Evolutionary conservation across 2,113 vertebrate genomes (phyloP).

Genomic region (Conger conger): DNA sequence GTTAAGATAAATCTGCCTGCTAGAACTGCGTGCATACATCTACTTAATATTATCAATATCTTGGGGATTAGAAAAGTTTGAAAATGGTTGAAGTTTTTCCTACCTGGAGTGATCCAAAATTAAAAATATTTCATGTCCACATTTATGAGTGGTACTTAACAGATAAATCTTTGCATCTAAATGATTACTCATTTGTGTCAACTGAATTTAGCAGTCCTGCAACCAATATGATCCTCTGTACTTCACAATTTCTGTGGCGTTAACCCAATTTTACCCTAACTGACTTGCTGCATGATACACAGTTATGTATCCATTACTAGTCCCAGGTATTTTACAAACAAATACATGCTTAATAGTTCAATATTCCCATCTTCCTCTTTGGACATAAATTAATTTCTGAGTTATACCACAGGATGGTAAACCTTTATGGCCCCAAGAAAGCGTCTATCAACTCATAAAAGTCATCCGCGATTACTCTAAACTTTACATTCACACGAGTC

Average conservation of each 20-base stretch:
- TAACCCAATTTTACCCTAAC: neutral
- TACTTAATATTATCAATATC: too few species aligned
- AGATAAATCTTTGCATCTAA: too few species aligned
- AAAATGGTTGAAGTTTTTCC: neutral
- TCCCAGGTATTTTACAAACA: neutral
- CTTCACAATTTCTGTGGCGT: neutral
- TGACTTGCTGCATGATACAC: neutral
- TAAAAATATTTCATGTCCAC: too few species aligned
- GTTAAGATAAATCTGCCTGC: too few species aligned
- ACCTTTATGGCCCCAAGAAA: neutral
- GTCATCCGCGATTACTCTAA: neutral
- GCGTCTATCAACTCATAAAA: neutral
- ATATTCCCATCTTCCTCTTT: neutral
- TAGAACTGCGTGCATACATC: too few species aligned
- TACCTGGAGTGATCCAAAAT: too few species aligned
- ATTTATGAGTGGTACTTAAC: too few species aligned
- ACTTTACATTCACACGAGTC: neutral
- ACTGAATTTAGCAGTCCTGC: neutral
- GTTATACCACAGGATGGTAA: neutral
- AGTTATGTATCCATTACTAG: neutral
- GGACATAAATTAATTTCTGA: neutral
- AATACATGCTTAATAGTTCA: neutral
- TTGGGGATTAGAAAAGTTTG: neutral
- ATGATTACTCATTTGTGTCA: too few species aligned
- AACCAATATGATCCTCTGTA: neutral